These are phyloP conservation scores for Clistopyga incitator DNA, from an alignment of 2,888 invertebrate genomes.

Conservation along the genomic window DNA sequence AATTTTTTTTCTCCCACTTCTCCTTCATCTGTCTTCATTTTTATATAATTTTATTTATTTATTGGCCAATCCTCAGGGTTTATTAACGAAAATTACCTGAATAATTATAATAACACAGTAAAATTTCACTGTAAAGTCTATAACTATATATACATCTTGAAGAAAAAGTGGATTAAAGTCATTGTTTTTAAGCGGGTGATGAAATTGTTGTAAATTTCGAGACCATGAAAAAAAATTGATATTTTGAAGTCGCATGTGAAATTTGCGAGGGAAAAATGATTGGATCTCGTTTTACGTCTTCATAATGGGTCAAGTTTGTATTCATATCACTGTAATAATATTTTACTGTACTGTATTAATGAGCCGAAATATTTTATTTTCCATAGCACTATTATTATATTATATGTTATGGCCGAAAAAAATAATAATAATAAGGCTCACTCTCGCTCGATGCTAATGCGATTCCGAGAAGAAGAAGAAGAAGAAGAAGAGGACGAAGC, in stretches of 20 bases:
- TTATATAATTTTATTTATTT: not conserved
- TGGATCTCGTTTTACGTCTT: not conserved
- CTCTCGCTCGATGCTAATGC: slow-evolving; percentile 58
- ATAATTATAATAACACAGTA: not conserved
- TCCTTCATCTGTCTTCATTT: slow-evolving; percentile 16
- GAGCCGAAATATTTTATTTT: not conserved
- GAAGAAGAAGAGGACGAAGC: slow-evolving; percentile 38
- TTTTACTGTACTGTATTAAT: not conserved
- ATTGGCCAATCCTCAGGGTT: not conserved
- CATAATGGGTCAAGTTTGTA: not conserved
- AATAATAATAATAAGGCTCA: slow-evolving; percentile 30
- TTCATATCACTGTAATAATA: not conserved
- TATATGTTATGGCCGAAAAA: slow-evolving; percentile 12
- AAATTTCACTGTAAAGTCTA: not conserved
- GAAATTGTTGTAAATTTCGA: too few species aligned
- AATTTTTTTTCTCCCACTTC: slow-evolving; percentile 20
- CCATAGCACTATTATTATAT: slow-evolving; percentile 7
- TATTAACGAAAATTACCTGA: not conserved
- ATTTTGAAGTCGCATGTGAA: too few species aligned
- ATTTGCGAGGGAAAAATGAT: too few species aligned
- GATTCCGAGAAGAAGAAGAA: slow-evolving; percentile 41
- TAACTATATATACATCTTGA: not conserved
- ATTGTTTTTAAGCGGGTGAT: not conserved
- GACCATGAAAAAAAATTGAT: too few species aligned
- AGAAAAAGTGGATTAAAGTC: not conserved